Percentiles rank a stretch among this genome's conserved stretches.
phyloP scores from a whole-genome alignment of 1,140 invertebrate genomes.

The Conopomorpha cramerella region DNA sequence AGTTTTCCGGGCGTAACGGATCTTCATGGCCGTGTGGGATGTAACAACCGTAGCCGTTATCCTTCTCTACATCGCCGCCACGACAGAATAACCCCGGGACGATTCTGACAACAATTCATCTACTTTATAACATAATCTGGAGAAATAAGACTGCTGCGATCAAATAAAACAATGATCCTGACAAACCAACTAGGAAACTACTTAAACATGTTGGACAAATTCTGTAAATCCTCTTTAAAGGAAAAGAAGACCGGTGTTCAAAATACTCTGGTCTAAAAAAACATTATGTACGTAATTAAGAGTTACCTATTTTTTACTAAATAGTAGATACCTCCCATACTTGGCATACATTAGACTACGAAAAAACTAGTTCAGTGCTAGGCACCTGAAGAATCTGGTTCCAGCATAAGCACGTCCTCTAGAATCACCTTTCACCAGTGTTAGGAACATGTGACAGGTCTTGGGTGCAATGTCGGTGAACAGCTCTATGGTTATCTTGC shows the following conservation, averaged over 20 bases:
- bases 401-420: conserved; percentile 34
- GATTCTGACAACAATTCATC: conserved; percentile 15
- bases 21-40: conserved; percentile 17
- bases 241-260: no score
- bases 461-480: conserved; percentile 34
- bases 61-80: conserved; percentile 40
- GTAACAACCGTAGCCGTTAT: conserved; percentile 46
- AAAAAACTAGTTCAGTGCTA: not conserved
- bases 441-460: conserved; percentile 36
- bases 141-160: no score
- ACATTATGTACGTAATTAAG: no score
- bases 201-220: no score
- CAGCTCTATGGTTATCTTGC: conserved; percentile 28
- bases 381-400: conserved; percentile 37
- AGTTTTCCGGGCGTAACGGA: conserved; percentile 25
- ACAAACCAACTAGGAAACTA: no score
- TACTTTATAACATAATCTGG: not conserved
- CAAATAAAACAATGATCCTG: no score
- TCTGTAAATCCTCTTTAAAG: no score
- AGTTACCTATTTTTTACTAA: no score
- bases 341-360: no score
- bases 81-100: conserved; percentile 46
- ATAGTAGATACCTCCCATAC: no score
- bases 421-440: conserved; percentile 23
- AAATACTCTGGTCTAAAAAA: no score